These are phyloP conservation scores for Mareca penelope DNA, from an alignment of 2,797 vertebrate genomes.

Conservation along the genomic window DNA sequence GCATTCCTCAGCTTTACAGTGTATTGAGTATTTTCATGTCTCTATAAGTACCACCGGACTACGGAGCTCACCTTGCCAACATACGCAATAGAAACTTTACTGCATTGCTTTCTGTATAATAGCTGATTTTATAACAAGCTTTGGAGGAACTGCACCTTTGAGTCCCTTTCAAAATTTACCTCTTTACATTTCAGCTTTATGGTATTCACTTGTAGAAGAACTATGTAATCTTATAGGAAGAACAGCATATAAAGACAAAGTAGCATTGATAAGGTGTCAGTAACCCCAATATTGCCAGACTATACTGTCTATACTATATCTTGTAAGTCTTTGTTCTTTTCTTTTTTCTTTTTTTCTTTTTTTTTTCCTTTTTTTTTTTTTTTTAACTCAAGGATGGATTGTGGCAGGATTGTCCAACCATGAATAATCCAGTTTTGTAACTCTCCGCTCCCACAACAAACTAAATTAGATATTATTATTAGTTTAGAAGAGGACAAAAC, in stretches of 20 bases:
- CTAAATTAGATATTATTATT: neutral
- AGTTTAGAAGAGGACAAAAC: neutral
- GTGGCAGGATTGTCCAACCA: neutral
- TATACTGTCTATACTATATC: neutral
- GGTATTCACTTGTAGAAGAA: fast-evolving
- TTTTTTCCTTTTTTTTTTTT: too few species aligned
- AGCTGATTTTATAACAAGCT: neutral
- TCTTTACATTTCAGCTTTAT: neutral
- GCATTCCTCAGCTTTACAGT: neutral
- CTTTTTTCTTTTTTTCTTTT: too few species aligned
- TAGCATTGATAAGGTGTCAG: neutral
- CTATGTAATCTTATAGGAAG: neutral
- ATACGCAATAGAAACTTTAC: neutral
- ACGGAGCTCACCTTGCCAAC: neutral
- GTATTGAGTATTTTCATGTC: neutral
- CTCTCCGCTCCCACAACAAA: neutral
- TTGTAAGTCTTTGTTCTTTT: neutral
- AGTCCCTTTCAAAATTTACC: neutral
- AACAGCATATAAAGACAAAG: neutral
- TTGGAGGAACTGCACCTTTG: neutral
- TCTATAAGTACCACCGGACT: neutral
- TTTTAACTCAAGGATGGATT: neutral
- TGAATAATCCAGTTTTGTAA: neutral
- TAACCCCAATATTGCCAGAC: neutral
- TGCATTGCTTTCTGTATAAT: neutral